Evolutionary conservation across 1,140 invertebrate species (phyloP).

Genomic region (Drosophila repleta): DNA sequence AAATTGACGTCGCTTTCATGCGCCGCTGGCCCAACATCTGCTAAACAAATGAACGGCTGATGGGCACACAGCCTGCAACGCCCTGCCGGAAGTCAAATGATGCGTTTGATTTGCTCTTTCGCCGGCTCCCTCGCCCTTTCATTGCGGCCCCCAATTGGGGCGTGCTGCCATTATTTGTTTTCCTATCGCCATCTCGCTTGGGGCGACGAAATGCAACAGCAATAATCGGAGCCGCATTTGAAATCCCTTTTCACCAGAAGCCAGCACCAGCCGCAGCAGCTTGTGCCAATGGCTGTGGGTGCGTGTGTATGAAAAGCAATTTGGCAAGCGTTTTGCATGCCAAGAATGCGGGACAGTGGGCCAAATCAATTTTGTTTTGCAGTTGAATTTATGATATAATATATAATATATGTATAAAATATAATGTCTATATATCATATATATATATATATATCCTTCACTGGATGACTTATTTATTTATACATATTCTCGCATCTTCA

Average conservation of each 20-base stretch:
- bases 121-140: neutral
- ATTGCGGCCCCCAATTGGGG: neutral
- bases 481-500: no score
- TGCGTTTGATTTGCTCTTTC: conserved; percentile 67
- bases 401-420: no score
- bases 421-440: no score
- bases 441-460: no score
- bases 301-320: conserved; percentile 65
- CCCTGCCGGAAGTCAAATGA: conserved; percentile 74
- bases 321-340: conserved; percentile 70
- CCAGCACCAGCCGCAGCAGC: neutral
- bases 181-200: conserved; percentile 24
- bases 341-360: conserved; percentile 29
- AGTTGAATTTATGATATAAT: no score
- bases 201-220: conserved; percentile 34
- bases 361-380: neutral
- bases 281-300: neutral
- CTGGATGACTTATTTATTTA: no score
- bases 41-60: conserved; percentile 21
- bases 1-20: conserved; percentile 55
- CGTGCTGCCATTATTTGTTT: conserved; percentile 8
- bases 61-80: conserved; percentile 42
- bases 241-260: conserved; percentile 12
- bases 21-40: conserved; percentile 59
- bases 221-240: conserved; percentile 14